A percentile compares a stretch with the other conserved stretches of the same genome.
These are phyloP conservation scores for Pteropus rufus DNA, from an alignment of 2,797 vertebrate genomes.

Conservation along the genomic window DNA sequence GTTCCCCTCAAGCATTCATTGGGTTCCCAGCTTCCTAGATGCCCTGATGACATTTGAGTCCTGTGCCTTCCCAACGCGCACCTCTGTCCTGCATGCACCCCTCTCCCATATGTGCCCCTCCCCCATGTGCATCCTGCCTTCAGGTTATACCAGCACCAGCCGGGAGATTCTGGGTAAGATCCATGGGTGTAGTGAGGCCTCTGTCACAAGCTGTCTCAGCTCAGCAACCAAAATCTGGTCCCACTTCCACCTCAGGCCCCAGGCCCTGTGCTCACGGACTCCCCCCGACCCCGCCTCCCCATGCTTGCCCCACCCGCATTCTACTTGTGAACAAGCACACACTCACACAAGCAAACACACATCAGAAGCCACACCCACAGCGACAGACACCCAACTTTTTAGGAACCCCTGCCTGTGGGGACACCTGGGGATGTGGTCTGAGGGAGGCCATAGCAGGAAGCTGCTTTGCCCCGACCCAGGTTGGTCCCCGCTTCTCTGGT, in stretches of 20 bases:
- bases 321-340: neutral
- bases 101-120: neutral
- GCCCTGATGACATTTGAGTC: neutral
- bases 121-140: too few relatives aligned
- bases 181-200: neutral
- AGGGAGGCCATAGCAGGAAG: neutral
- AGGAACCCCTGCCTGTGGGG: conserved; percentile 20
- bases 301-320: neutral
- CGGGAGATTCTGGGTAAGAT: neutral
- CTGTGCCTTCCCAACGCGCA: neutral
- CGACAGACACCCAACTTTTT: neutral
- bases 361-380: neutral
- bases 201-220: neutral
- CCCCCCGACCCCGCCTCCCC: too few relatives aligned
- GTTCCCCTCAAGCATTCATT: neutral
- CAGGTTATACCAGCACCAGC: neutral
- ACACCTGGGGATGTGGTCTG: neutral
- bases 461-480: neutral
- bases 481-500: neutral
- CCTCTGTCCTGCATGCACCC: too few relatives aligned
- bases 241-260: neutral
- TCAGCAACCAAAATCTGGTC: neutral
- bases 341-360: neutral
- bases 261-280: neutral
- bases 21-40: neutral